A percentile compares a stretch with the other conserved stretches of the same genome.
Conservation (phyloP, 2,888 invertebrate species). For the Adelphocoris suturalis region DNA sequence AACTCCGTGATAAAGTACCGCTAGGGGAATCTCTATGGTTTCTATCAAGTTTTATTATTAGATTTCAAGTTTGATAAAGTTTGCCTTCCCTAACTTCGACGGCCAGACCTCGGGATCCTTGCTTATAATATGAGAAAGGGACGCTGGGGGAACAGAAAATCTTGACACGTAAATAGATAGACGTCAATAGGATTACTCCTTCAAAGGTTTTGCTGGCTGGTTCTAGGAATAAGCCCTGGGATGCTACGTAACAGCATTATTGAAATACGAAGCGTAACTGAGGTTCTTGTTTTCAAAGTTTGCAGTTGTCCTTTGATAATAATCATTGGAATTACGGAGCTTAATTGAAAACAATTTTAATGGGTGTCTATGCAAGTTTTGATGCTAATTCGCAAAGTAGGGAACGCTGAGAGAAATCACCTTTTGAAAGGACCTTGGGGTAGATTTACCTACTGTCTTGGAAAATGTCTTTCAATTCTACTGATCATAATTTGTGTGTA, state of each 20-base stretch:
- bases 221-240: background rate
- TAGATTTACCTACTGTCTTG: no score
- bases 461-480: no score
- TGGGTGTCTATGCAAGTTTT: no score
- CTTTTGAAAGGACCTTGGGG: no score
- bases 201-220: background rate
- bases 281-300: background rate
- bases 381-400: no score
- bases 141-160: background rate
- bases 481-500: no score
- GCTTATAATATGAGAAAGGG: background rate
- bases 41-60: background rate
- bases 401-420: no score
- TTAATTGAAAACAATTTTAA: background rate
- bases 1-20: background rate
- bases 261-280: background rate
- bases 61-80: conserved; percentile 31
- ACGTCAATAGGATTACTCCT: background rate
- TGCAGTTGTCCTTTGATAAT: background rate
- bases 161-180: background rate
- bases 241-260: background rate
- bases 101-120: background rate
- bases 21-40: background rate
- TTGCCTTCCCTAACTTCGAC: background rate
- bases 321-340: background rate